Evolutionary conservation across 1,140 invertebrate genomes (phyloP).

Genomic region (Bombus haemorrhoidalis): DNA sequence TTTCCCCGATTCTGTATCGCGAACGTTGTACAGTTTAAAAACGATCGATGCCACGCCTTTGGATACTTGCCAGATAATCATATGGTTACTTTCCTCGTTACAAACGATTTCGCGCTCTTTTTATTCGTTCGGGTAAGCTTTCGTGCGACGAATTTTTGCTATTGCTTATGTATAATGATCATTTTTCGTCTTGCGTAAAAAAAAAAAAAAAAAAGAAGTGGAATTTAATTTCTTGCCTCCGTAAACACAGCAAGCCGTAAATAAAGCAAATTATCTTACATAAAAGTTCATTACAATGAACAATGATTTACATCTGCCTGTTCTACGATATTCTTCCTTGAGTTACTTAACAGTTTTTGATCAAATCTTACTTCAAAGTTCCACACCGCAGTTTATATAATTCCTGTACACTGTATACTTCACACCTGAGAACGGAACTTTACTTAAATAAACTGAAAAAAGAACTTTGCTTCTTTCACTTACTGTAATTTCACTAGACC

Average conservation of each 20-base stretch:
- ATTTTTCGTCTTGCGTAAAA: not conserved
- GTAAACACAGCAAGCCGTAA: not conserved
- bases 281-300: not conserved
- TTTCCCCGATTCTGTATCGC: slow-evolving; percentile 71
- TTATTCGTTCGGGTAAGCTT: too few relatives aligned
- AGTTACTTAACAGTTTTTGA: not conserved
- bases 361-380: not conserved
- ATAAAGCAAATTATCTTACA: not conserved
- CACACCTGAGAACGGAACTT: not conserved
- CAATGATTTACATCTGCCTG: not conserved
- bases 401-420: not conserved
- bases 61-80: not conserved
- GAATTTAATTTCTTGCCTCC: not conserved
- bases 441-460: not conserved
- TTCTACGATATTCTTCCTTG: not conserved
- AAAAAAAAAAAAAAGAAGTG: not conserved
- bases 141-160: too few relatives aligned
- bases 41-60: slow-evolving; percentile 47
- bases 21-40: slow-evolving; percentile 43
- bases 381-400: not conserved
- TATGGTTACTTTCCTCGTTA: not conserved
- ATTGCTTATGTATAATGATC: not conserved
- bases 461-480: not conserved
- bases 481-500: not conserved
- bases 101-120: not conserved